Evolutionary conservation across 2,113 vertebrate genomes (phyloP).

Genomic region (Microcebus ravelobensis): DNA sequence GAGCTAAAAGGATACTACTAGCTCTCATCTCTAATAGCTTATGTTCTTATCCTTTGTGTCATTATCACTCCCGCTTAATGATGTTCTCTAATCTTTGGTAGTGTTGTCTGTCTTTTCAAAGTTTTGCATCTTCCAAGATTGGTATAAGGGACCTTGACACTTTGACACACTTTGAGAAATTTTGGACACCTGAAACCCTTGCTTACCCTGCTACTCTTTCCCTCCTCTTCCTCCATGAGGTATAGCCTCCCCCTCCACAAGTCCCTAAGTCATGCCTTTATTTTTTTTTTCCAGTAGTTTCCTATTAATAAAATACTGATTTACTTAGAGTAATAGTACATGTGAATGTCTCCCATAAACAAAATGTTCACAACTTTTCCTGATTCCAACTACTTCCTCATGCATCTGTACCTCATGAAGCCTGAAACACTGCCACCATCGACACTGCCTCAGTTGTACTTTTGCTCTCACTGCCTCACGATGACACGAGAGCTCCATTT

Average conservation of each 20-base stretch:
- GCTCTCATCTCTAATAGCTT: not conserved
- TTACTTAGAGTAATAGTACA: not conserved
- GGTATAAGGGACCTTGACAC: not conserved
- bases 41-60: not conserved
- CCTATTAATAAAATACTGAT: not conserved
- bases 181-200: not conserved
- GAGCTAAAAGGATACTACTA: not conserved
- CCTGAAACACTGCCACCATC: not conserved
- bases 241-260: not conserved
- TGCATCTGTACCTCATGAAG: not conserved
- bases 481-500: rapidly evolving
- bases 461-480: not conserved
- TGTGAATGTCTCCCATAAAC: not conserved
- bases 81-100: not conserved
- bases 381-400: not conserved
- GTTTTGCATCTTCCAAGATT: not conserved
- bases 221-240: not conserved
- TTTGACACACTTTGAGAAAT: too few relatives aligned
- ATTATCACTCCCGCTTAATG: not conserved
- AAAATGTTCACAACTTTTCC: not conserved
- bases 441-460: rapidly evolving
- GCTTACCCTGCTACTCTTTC: not conserved
- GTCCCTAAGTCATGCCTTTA: not conserved
- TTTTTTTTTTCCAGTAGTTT: not conserved
- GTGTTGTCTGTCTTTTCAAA: not conserved